Percentiles rank a stretch among this genome's conserved stretches.
phyloP scores from a whole-genome alignment of 2,113 vertebrate genomes.

The Oplegnathus fasciatus region DNA sequence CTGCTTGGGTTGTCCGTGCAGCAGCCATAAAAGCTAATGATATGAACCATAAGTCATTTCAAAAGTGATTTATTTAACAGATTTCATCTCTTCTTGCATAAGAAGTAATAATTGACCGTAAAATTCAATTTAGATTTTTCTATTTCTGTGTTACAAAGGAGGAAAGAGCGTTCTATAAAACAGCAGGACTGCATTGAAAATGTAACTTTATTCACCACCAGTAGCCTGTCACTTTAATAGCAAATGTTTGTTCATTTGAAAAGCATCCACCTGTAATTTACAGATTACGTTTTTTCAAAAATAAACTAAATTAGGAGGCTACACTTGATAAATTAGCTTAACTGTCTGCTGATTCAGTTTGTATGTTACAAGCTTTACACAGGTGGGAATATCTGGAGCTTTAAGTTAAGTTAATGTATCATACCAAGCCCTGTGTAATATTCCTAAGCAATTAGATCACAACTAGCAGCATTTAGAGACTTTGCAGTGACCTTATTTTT shows the following conservation, averaged over 20 bases:
- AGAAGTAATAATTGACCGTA: not conserved
- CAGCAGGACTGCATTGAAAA: not conserved
- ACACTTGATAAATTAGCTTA: not conserved
- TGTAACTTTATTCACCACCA: not conserved
- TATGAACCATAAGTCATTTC: not conserved
- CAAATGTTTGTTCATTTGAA: not conserved
- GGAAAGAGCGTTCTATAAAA: not conserved
- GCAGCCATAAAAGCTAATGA: slow-evolving; percentile 4
- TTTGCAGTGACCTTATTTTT: not conserved
- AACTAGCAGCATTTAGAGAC: not conserved
- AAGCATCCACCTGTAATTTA: not conserved
- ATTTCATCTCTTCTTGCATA: not conserved
- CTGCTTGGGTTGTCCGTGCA: not conserved
- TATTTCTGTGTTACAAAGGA: not conserved
- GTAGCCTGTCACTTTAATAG: not conserved
- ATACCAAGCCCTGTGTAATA: not conserved
- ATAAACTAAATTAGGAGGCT: not conserved
- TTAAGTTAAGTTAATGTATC: not conserved
- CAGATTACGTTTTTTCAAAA: not conserved
- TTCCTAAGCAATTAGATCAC: not conserved
- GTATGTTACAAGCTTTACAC: not conserved
- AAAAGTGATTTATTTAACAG: not conserved
- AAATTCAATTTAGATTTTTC: not conserved
- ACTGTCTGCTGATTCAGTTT: not conserved
- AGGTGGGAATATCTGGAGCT: not conserved